A percentile compares a stretch with the other conserved stretches of the same genome.
Conservation (phyloP, 1,140 invertebrate genomes). For the Andricus grossulariae region DNA sequence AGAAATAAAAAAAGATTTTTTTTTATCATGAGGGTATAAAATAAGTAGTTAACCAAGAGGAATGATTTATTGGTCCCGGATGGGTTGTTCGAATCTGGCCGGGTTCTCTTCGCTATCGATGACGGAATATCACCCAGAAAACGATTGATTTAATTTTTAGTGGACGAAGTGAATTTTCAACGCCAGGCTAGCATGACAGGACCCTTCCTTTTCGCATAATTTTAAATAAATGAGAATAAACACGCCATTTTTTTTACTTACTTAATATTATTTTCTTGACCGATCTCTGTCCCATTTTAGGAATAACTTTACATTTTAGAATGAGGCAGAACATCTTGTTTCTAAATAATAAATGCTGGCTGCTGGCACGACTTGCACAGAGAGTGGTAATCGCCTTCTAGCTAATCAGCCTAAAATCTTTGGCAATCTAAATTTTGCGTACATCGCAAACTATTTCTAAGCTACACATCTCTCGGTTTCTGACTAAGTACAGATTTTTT, state of each 20-base stretch:
- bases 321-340: not conserved
- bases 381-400: constrained; percentile 6
- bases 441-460: constrained; percentile 12
- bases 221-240: too few relatives aligned
- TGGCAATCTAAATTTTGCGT: constrained; percentile 5
- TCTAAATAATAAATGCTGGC: not conserved
- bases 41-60: constrained; percentile 51
- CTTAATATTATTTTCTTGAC: not conserved
- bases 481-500: constrained; percentile 2
- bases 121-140: constrained; percentile 6
- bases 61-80: constrained; percentile 68
- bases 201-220: not conserved
- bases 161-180: not conserved
- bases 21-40: not conserved
- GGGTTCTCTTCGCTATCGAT: constrained; percentile 47
- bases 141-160: constrained; percentile 36
- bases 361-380: constrained; percentile 29
- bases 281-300: not conserved
- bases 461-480: constrained; percentile 13
- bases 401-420: not conserved
- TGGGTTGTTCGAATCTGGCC: constrained; percentile 64
- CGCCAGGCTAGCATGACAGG: not conserved
- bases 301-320: not conserved
- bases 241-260: not conserved
- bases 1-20: not conserved